Evolutionary conservation across 2,113 vertebrate species (phyloP).

Genomic region (Ceyx cyanopectus): DNA sequence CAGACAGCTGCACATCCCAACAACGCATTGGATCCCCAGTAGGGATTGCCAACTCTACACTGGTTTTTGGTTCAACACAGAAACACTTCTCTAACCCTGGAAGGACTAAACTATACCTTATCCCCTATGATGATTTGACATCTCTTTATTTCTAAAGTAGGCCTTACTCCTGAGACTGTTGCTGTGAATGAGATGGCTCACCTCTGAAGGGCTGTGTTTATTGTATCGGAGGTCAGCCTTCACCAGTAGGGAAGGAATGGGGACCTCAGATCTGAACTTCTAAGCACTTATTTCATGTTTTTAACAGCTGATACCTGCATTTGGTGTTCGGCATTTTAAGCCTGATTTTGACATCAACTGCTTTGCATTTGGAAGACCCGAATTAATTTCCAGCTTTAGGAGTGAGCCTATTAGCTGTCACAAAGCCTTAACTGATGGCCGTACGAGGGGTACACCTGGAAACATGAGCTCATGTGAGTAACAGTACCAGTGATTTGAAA

Average conservation of each 20-base stretch:
- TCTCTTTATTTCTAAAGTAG: neutral
- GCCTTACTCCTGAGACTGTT: neutral
- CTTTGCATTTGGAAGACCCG: neutral
- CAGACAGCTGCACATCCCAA: conserved; percentile 47
- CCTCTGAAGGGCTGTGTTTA: neutral
- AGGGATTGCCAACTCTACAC: neutral
- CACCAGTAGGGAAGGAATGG: neutral
- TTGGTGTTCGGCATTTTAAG: neutral
- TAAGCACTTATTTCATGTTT: neutral
- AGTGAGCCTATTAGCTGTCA: neutral
- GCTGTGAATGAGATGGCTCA: neutral
- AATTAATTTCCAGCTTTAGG: neutral
- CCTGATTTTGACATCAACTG: neutral
- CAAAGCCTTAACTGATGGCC: neutral
- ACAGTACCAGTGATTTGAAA: neutral
- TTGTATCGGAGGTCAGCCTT: neutral
- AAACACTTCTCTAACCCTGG: neutral
- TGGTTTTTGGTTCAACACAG: neutral
- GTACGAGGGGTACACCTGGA: neutral
- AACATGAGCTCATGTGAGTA: neutral
- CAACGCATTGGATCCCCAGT: neutral
- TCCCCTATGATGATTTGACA: neutral
- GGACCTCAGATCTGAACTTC: neutral
- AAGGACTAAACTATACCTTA: neutral
- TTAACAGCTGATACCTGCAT: neutral